Conservation (phyloP, 2,797 vertebrate species). For the Coreius guichenoti region DNA sequence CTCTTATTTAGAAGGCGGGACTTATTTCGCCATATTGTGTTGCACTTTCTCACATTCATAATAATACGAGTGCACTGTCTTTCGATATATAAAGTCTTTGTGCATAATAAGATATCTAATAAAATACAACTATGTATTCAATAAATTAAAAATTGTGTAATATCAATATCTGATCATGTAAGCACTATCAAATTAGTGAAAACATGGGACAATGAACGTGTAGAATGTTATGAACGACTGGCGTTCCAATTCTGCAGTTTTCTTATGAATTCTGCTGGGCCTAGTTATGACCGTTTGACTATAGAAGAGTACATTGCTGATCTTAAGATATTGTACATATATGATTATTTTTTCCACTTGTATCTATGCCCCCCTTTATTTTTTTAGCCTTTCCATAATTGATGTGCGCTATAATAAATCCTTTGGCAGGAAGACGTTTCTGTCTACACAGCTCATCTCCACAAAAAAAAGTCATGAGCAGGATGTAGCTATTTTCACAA, state of each 20-base stretch:
- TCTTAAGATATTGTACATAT: background rate
- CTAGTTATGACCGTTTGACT: background rate
- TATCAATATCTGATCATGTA: background rate
- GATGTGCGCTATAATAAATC: background rate
- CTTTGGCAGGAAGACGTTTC: constrained; percentile 36
- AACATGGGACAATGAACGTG: background rate
- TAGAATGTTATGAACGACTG: background rate
- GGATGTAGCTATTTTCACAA: constrained; percentile 54
- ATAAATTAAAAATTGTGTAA: background rate
- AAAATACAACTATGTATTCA: background rate
- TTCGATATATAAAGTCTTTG: no score
- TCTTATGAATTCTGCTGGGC: background rate
- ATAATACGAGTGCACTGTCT: no score
- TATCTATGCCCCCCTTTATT: background rate
- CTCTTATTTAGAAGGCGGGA: no score
- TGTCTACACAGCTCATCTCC: constrained; percentile 5
- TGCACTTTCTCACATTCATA: no score
- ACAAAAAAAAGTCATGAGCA: constrained; percentile 28
- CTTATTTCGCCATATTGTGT: no score
- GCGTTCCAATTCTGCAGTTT: background rate
- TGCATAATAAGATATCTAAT: background rate
- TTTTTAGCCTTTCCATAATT: background rate
- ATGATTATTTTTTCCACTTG: background rate
- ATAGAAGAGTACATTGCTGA: background rate
- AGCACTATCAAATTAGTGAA: background rate